Evolutionary conservation across 2,797 vertebrate genomes (phyloP).

Genomic region (Sebastes jordani): DNA sequence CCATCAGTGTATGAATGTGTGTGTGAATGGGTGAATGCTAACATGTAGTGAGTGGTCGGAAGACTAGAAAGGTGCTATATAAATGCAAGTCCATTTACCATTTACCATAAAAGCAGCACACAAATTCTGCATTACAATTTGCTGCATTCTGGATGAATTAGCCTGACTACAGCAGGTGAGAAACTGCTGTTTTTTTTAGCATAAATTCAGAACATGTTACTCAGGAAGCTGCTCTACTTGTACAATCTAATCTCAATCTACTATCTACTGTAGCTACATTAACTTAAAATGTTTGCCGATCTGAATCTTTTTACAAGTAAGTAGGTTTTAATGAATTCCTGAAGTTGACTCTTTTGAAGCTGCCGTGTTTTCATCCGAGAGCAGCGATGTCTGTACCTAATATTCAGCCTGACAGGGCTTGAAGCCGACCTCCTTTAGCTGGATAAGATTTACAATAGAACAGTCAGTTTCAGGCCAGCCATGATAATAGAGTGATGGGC

Average conservation of each 20-base stretch:
- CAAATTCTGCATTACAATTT: not conserved
- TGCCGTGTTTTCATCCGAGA: conserved; percentile 56
- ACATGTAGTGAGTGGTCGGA: no score
- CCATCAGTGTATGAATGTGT: no score
- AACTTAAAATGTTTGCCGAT: conserved; percentile 3
- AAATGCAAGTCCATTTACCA: no score
- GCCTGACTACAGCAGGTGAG: not conserved
- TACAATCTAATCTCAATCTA: not conserved
- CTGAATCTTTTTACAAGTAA: conserved; percentile 5
- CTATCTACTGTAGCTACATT: not conserved
- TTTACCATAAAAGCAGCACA: not conserved
- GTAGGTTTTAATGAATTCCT: conserved; percentile 56
- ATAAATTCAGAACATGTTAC: not conserved
- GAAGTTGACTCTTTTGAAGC: conserved; percentile 60
- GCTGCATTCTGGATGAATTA: not conserved
- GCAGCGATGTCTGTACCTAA: conserved; percentile 58
- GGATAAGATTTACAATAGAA: conserved; percentile 78
- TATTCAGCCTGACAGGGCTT: conserved; percentile 70
- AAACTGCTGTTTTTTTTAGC: not conserved
- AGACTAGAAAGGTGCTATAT: no score
- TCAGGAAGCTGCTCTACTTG: not conserved
- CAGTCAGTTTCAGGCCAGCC: conserved; percentile 75
- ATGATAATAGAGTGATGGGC: conserved; percentile 78
- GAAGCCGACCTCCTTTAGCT: conserved; percentile 68
- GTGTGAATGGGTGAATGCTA: no score